Evolutionary conservation across 2,113 vertebrate genomes (phyloP).

Genomic region (Muntiacus muntjak): DNA sequence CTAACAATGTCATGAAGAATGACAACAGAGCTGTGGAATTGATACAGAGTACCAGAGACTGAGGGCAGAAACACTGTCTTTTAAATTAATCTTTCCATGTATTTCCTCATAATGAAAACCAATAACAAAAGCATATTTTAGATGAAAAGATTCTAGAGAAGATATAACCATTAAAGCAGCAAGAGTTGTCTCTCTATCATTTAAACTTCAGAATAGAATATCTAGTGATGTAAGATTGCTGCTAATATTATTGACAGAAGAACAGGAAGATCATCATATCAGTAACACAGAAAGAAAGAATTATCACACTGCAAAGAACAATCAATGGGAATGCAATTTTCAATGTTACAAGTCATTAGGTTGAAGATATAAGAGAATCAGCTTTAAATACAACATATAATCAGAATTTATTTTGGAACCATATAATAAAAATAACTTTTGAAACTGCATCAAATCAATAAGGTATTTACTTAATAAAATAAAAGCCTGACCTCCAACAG

Average conservation of each 20-base stretch:
- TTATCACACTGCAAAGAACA: slow-evolving; percentile 18
- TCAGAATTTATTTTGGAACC: slow-evolving; percentile 43
- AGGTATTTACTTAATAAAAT: slow-evolving; percentile 62
- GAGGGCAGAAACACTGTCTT: slow-evolving; percentile 44
- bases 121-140: slow-evolving; percentile 47
- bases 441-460: slow-evolving; percentile 22
- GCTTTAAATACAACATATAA: slow-evolving; percentile 53
- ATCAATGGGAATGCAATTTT: slow-evolving; percentile 68
- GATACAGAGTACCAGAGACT: slow-evolving; percentile 44
- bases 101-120: slow-evolving; percentile 53
- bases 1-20: slow-evolving; percentile 45
- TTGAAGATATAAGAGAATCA: slow-evolving; percentile 57
- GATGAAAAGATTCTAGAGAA: slow-evolving; percentile 27
- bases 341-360: slow-evolving; percentile 55
- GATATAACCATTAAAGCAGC: slow-evolving; percentile 50
- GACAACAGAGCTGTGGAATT: slow-evolving; percentile 41
- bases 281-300: slow-evolving; percentile 48
- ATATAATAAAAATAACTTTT: slow-evolving; percentile 51
- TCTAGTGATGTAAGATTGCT: slow-evolving; percentile 41
- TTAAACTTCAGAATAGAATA: slow-evolving; percentile 51
- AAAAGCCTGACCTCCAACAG: slow-evolving; percentile 56
- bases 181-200: slow-evolving; percentile 2
- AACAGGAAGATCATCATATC: slow-evolving; percentile 50
- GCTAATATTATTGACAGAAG: slow-evolving; percentile 58
- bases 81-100: slow-evolving; percentile 42